Evolutionary conservation across 2,113 vertebrate species (phyloP).

Genomic region (Nesogale talazaci): DNA sequence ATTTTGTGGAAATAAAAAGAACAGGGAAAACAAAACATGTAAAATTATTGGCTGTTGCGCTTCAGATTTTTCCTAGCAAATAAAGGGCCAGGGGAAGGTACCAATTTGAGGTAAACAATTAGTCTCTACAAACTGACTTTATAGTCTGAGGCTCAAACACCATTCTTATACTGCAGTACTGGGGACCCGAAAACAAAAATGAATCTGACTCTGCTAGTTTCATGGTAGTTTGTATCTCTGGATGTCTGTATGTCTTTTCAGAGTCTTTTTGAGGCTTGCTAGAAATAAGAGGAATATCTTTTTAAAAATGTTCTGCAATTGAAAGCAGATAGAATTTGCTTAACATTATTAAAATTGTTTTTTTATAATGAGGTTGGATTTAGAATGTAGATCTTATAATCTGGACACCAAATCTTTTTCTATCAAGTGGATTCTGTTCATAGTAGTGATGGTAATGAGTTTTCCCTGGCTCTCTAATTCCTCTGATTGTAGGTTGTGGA

Average conservation of each 20-base stretch:
- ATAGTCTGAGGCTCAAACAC: not conserved
- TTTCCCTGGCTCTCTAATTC: not conserved
- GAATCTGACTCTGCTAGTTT: constrained; percentile 18
- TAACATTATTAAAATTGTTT: constrained; percentile 52
- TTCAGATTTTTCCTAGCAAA: constrained; percentile 49
- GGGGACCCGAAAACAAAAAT: not conserved
- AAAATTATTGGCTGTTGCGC: not conserved
- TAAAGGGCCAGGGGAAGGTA: constrained; percentile 7
- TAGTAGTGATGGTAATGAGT: constrained; percentile 25
- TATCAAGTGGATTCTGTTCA: not conserved
- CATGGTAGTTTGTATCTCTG: not conserved
- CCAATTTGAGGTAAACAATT: constrained; percentile 41
- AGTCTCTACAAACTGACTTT: not conserved
- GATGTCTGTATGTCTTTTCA: not conserved
- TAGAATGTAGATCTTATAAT: constrained; percentile 37
- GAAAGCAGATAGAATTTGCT: constrained; percentile 45
- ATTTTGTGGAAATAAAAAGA: not conserved
- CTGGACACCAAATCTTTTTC: not conserved
- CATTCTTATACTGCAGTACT: not conserved
- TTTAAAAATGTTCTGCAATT: constrained; percentile 52
- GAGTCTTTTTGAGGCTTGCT: not conserved
- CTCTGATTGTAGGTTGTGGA: not conserved
- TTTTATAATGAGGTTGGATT: constrained; percentile 43
- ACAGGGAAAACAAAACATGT: constrained; percentile 12
- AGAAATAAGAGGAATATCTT: not conserved